Base-by-base conservation (phyloP, 1,140 invertebrate genomes). In the Battus philenor region DNA sequence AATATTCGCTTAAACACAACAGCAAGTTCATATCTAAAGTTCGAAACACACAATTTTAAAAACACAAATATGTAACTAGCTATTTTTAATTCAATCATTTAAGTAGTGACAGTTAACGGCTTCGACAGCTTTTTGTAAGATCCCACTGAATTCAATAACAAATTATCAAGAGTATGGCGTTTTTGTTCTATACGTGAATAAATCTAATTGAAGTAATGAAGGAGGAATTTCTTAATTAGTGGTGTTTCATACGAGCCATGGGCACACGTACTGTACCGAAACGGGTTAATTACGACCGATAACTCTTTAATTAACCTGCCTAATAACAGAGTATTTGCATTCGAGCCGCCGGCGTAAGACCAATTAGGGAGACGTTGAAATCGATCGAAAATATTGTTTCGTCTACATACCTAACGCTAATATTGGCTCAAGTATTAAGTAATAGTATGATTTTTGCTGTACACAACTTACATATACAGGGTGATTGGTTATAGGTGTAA, bases 281-380 rank as follows among this genome's bases (percentile, higher is more conserved):
- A 73, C 79, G 70, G 71, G 68, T 72, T 76, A 77, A 81, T 78
- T 83, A 75, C 74, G 36, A 63, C 59, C 76, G 71, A 81, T 79
- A 81, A 81, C 75, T 83, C 79, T 83, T 83, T 83, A 79, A 83
- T 83, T 83, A 83, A 79, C 79, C 75, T 77, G 70, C 70, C 75
- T 83, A 83, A 83, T 83, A 83, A 83, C 77, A 83, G 68, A 71
- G 71, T 71, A 72, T 83, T 83, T 77, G 76, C 76, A 77, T 80
- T 71, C 62, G 53, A 72, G 59, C 68, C 62, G 61, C 60, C 52
- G 56, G 59, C 54, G 50, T 56, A 59, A 56, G 54, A 54, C 67
- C 73, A 79, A 79, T 79, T 79, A 82, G 71, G 52, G 53, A 62
- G 54, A 57, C 57, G 62, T 59, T 56, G 48, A 63, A 68, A 76